Evolutionary conservation across 53 echinoderm and acorn worm genomes (phyloP).

Genomic region (Paracentrotus lividus): DNA sequence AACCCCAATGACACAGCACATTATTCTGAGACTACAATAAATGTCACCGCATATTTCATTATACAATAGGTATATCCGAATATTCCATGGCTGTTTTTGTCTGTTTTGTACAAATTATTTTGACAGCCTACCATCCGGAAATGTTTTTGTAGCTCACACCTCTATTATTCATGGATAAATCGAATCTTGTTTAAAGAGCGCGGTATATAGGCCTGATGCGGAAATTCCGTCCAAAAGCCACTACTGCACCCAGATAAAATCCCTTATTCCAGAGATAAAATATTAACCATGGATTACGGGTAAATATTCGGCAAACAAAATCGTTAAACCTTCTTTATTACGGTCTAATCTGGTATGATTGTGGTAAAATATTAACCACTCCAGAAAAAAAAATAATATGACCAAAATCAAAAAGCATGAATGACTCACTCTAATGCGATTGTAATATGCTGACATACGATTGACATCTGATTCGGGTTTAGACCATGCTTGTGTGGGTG

Average conservation of each 20-base stretch:
- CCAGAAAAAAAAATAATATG: neutral
- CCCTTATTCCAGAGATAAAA: neutral
- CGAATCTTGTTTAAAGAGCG: neutral
- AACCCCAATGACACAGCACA: too few relatives aligned
- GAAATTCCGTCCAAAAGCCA: neutral
- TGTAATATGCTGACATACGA: constrained; percentile 26
- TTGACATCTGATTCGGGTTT: too few relatives aligned
- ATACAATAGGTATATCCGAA: too few relatives aligned
- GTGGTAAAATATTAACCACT: constrained; percentile 14
- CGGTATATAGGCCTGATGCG: neutral
- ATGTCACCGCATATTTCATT: too few relatives aligned
- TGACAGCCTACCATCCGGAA: too few relatives aligned
- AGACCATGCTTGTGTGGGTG: neutral
- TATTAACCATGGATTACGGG: neutral
- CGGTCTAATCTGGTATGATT: neutral
- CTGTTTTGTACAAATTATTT: too few relatives aligned
- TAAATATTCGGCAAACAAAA: neutral
- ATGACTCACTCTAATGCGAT: constrained; percentile 54
- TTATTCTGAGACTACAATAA: too few relatives aligned
- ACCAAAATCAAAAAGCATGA: constrained; percentile 39
- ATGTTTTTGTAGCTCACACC: too few relatives aligned
- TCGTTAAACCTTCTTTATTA: neutral
- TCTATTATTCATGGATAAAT: too few relatives aligned
- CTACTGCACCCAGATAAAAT: neutral
- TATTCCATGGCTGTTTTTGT: too few relatives aligned